phyloP scores from a whole-genome alignment of 1,140 invertebrate genomes.

The Solenopsis invicta region DNA sequence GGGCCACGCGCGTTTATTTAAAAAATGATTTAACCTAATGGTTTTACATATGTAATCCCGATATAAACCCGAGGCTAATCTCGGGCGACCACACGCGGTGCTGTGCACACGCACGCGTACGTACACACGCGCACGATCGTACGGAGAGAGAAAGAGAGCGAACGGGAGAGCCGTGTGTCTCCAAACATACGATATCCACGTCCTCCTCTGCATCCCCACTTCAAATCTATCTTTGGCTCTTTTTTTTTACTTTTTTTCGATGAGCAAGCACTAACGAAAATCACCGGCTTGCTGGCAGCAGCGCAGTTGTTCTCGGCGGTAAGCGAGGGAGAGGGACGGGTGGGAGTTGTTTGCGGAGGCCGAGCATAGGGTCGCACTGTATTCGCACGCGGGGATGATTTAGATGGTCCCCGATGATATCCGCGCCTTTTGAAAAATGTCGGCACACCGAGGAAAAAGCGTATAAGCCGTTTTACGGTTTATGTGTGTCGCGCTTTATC shows the following conservation, averaged over 20 bases:
- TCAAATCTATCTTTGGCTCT: slow-evolving; percentile 60
- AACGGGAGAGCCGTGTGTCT: slow-evolving; percentile 34
- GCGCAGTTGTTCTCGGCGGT: slow-evolving; percentile 44
- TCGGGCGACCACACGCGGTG: slow-evolving; percentile 84
- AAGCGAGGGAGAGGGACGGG: background rate
- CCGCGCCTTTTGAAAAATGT: slow-evolving; percentile 78
- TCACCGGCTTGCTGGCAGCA: slow-evolving; percentile 71
- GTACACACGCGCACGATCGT: background rate
- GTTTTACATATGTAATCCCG: slow-evolving; percentile 87
- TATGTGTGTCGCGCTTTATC: slow-evolving; percentile 68
- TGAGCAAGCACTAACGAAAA: slow-evolving; percentile 82
- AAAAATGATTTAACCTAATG: slow-evolving; percentile 87
- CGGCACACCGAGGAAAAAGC: slow-evolving; percentile 67
- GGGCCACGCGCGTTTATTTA: slow-evolving; percentile 82
- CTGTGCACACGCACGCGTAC: slow-evolving; percentile 72
- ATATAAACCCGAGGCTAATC: slow-evolving; percentile 86
- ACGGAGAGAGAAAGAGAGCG: slow-evolving; percentile 6
- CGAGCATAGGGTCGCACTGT: slow-evolving; percentile 74
- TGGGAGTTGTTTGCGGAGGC: slow-evolving; percentile 68
- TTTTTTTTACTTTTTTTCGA: slow-evolving; percentile 77
- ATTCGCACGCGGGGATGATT: slow-evolving; percentile 71
- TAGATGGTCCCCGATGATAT: slow-evolving; percentile 77
- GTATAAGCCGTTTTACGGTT: slow-evolving; percentile 69
- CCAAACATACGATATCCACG: slow-evolving; percentile 61
- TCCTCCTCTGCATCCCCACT: slow-evolving; percentile 54